These are phyloP conservation scores for Solenopsis fugax DNA, from an alignment of 1,140 invertebrate genomes.

Conservation along the genomic window DNA sequence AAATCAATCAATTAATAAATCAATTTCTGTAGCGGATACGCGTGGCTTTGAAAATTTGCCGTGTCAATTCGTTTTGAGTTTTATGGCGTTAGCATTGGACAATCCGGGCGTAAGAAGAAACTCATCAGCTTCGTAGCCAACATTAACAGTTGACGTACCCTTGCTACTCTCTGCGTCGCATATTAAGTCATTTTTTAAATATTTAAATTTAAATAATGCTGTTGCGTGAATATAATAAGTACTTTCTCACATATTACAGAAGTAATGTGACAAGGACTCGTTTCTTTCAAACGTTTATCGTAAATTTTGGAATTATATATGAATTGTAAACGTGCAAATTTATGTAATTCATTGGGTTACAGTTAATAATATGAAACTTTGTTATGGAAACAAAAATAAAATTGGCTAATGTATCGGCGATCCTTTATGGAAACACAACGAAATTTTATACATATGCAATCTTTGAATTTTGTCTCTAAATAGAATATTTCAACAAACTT, in stretches of 20 bases:
- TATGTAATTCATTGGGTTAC: background rate
- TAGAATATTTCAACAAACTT: conserved; percentile 27
- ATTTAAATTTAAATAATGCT: conserved; percentile 8
- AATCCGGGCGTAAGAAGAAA: conserved; percentile 18
- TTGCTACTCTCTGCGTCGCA: conserved; percentile 16
- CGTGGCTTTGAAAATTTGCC: conserved; percentile 9
- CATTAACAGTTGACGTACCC: background rate
- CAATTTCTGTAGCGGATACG: conserved; percentile 1
- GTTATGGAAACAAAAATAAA: background rate
- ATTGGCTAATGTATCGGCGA: background rate
- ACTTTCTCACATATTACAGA: conserved; percentile 38
- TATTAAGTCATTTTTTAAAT: conserved; percentile 5
- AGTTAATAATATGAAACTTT: background rate
- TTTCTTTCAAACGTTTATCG: background rate
- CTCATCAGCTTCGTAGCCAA: conserved; percentile 35
- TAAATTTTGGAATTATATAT: background rate
- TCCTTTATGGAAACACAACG: background rate
- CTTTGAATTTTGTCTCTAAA: conserved; percentile 14
- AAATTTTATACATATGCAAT: background rate
- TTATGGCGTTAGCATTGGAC: conserved; percentile 5
- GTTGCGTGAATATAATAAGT: background rate
- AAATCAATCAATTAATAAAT: no score
- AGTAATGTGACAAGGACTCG: background rate
- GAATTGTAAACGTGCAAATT: background rate
- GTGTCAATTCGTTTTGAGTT: conserved; percentile 14